phyloP scores from a whole-genome alignment of 1,140 invertebrate species.

The silkworm (Bombyx mori) region ASM3026992v2 NC_085116.1:3028001-3028500 shows the following conservation, averaged over 20 bases:
- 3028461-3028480: conserved; percentile 11
- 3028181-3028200: background rate
- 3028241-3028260: conserved; percentile 21
- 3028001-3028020: conserved; percentile 51
- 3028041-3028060: conserved; percentile 36
- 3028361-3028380: conserved; percentile 8
- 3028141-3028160: background rate
- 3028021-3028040: conserved; percentile 46
- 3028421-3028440: conserved; percentile 13
- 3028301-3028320: conserved; percentile 15
- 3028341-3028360: conserved; percentile 30
- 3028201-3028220: too few species aligned
- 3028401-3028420: conserved; percentile 16
- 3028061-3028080: conserved; percentile 41
- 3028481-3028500: conserved; percentile 22
- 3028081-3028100: conserved; percentile 41
- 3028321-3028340: conserved; percentile 14
- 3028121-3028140: conserved; percentile 15
- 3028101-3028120: conserved; percentile 26
- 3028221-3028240: conserved; percentile 19
- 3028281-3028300: conserved; percentile 21
- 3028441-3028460: conserved; percentile 1
- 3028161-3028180: background rate
- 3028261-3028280: conserved; percentile 22
- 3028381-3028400: conserved; percentile 14